These are phyloP conservation scores for Sturnira hondurensis DNA, from an alignment of 2,113 vertebrate genomes.

Conservation along the genomic window DNA sequence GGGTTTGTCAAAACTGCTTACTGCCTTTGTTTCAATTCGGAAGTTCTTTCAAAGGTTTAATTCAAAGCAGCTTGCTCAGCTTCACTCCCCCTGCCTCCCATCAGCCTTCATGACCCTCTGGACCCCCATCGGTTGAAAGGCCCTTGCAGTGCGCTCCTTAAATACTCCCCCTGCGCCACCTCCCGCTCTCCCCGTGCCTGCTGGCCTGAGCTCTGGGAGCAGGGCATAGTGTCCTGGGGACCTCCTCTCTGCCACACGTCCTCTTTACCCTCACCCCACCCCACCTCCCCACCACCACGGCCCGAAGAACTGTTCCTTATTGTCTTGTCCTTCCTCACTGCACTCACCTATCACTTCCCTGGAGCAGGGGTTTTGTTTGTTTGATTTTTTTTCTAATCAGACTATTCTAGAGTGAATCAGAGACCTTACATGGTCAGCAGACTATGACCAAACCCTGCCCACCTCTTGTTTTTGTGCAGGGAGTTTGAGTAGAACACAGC, in stretches of 20 bases:
- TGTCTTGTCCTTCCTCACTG: neutral
- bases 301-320: neutral
- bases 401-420: neutral
- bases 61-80: neutral
- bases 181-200: no score
- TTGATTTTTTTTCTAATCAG: neutral
- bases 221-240: fast-evolving
- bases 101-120: neutral
- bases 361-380: neutral
- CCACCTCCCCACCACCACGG: no score
- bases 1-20: conserved; percentile 37
- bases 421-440: neutral
- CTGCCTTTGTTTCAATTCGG: neutral
- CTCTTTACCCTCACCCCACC: neutral
- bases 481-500: neutral
- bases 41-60: conserved; percentile 1
- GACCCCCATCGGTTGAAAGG: neutral
- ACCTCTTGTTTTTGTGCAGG: neutral
- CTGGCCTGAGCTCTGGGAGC: fast-evolving
- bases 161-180: neutral
- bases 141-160: neutral
- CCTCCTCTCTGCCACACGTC: no score
- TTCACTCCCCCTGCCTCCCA: neutral
- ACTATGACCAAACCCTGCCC: neutral
- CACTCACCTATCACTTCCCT: neutral